Base-by-base conservation (phyloP, 2,797 vertebrate genomes). In the Mormyrops boulengeri region DNA sequence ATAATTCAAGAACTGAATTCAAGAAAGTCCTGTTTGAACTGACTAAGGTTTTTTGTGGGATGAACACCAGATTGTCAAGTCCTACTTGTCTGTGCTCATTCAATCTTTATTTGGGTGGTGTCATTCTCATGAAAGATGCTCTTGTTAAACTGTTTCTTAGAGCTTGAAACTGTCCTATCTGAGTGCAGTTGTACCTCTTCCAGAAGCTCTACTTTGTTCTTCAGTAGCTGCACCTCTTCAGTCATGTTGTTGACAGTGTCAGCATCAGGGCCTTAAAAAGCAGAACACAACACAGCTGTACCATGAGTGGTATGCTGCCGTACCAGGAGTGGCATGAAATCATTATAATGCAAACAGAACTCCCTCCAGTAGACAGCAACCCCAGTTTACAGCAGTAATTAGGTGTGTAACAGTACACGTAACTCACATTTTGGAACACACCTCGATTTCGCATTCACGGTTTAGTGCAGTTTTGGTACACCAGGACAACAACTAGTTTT, bases 181-280 rank as follows among this genome's bases (percentile, higher is more conserved):
- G 85, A 34, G 53, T 55, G 50, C 85, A 87, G 86, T 12, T 30
- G 14, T 88, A 88, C 87, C 87, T 88, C 87, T 66, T 88, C 87
- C 87, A 88, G 87, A 41, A 88, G 38, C 55, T 88, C 41, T 22
- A 88, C 57, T 49, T 41, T 88, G 87, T 49, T 66, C 57, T 88
- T 88, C 9, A 88, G 87, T 22, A 62, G 22, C 87, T 66, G 87
- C 7, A 88, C 87, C 55, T 88, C 87, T 47, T 66, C 57, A 2
- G 87, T 88, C 41, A 88, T 55, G 19, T 88, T 88, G 86, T 88
- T 47, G 19, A 55, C 38, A 49, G 7, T 66, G 30, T 34, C 41
- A 17, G 57, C 41, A 38, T 47, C 87, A 62, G 55, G 17, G 30
- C 55, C 55, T 88, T 62, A 34, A 66, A 49, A 88, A 55, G 49